Evolutionary conservation across 2,797 vertebrate genomes (phyloP), one percentile per base, ranked within the genome.

Genomic region (Streptopelia turtur): DNA sequence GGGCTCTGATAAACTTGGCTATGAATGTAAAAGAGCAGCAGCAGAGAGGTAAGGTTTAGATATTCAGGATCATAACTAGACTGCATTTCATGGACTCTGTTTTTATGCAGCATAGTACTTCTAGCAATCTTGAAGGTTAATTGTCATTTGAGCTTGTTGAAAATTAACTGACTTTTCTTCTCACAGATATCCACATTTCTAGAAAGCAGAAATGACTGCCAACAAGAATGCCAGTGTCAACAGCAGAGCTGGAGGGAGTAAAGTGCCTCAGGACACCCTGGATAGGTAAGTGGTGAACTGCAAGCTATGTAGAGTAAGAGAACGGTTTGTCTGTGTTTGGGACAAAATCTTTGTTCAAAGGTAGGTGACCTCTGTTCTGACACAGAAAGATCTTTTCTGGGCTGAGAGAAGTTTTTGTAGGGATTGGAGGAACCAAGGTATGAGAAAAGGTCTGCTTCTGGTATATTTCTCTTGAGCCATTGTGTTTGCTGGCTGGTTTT

Each of bases 171-270:
- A 83, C 37, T 78, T 84, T 94, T 95, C 76, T 96, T 96, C 72
- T 93, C 55, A 63, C 97, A 99, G 99, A 98, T 98, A 98, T 97
- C 98, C 91, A 97, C 97, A 94, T 85, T 96, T 97, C 96, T 97
- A 94, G 97, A 98, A 94, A 98, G 98, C 97, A 98, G 98, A 97
- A 97, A 98, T 98, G 98, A 99, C 99, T 96, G 99, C 99, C 98
- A 99, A 99, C 99, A 99, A 99, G 98, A 99, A 98, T 97, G 98
- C 98, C 97, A 98, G 98, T 97, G 98, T 99, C 97, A 98, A 95
- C 87, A 98, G 98, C 93, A 98, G 97, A 98, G 97, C 98, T 95
- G 98, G 98, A 98, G 98, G 98, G 97, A 98, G 97, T 99, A 99
- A 99, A 98, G 98, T 97, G 89, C 97, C 98, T 61, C 98, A 96